These are phyloP conservation scores for Scolopax rusticola DNA, from an alignment of 2,797 vertebrate genomes.

Conservation along the genomic window DNA sequence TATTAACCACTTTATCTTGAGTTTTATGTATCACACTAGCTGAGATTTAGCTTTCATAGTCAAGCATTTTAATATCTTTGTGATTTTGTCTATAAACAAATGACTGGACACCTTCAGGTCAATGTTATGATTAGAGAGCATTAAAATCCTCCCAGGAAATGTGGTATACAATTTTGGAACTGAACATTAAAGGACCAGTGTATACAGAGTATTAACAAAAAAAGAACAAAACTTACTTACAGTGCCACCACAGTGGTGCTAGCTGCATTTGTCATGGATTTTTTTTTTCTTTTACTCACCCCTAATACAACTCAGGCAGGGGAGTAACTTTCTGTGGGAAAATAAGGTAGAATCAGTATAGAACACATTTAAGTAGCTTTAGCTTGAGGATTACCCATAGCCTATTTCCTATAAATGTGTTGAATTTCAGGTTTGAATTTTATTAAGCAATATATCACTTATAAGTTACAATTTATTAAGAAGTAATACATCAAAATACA, in stretches of 20 bases:
- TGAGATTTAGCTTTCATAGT: slow-evolving; percentile 24
- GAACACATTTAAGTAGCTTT: neutral
- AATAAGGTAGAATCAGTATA: neutral
- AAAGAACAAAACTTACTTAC: neutral
- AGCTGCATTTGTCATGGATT: neutral
- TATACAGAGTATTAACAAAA: neutral
- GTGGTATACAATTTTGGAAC: neutral
- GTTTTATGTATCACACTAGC: neutral
- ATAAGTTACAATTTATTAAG: slow-evolving; percentile 46
- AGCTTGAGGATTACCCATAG: neutral
- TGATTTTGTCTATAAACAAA: slow-evolving; percentile 50
- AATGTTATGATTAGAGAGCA: neutral
- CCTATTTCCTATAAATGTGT: neutral
- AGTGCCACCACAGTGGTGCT: neutral
- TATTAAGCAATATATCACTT: slow-evolving; percentile 34
- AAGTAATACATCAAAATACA: slow-evolving; percentile 46
- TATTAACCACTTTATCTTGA: slow-evolving; percentile 38
- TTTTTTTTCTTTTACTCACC: neutral
- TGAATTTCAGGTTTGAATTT: slow-evolving; percentile 33
- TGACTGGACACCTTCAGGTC: neutral
- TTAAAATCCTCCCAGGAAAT: neutral
- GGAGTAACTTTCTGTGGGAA: neutral
- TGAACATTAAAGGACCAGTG: neutral
- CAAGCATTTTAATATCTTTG: slow-evolving; percentile 23
- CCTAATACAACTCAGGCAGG: neutral